Evolutionary conservation across 2,888 invertebrate genomes (phyloP).

Genomic region (Marronus borbonicus): DNA sequence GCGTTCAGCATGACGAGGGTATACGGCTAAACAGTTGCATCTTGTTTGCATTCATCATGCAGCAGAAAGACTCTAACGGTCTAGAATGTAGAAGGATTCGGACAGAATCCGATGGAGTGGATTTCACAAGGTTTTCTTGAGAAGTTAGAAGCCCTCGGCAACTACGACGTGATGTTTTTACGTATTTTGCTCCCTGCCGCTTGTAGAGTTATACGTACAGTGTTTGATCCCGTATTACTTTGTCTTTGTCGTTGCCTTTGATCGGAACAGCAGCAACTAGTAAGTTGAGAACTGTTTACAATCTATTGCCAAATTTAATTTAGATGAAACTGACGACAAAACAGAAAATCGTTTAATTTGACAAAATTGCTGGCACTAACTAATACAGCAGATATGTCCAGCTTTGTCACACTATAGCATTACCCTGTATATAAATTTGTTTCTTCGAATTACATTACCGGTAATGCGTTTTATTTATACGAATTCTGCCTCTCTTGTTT

Average conservation of each 20-base stretch:
- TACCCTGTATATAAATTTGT: too few relatives aligned
- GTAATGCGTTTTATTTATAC: too few relatives aligned
- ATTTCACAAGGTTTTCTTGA: slow-evolving; percentile 25
- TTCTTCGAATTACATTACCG: too few relatives aligned
- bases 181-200: neutral
- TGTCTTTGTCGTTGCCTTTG: too few relatives aligned
- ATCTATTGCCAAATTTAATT: too few relatives aligned
- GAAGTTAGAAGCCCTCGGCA: neutral
- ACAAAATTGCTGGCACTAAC: neutral
- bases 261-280: too few relatives aligned
- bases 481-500: too few relatives aligned
- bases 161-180: slow-evolving; percentile 6
- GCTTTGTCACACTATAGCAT: too few relatives aligned
- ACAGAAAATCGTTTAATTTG: neutral
- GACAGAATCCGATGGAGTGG: slow-evolving; percentile 2
- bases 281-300: too few relatives aligned
- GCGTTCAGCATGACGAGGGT: slow-evolving; percentile 45
- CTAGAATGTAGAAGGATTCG: neutral
- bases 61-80: neutral
- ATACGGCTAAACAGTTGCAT: slow-evolving; percentile 42
- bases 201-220: too few relatives aligned
- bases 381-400: too few relatives aligned
- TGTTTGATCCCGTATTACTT: too few relatives aligned
- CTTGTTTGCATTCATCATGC: slow-evolving; percentile 47
- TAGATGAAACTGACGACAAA: neutral